Base-by-base conservation (phyloP, 2,888 invertebrate species). In the Cryptocephalus primarius region DNA sequence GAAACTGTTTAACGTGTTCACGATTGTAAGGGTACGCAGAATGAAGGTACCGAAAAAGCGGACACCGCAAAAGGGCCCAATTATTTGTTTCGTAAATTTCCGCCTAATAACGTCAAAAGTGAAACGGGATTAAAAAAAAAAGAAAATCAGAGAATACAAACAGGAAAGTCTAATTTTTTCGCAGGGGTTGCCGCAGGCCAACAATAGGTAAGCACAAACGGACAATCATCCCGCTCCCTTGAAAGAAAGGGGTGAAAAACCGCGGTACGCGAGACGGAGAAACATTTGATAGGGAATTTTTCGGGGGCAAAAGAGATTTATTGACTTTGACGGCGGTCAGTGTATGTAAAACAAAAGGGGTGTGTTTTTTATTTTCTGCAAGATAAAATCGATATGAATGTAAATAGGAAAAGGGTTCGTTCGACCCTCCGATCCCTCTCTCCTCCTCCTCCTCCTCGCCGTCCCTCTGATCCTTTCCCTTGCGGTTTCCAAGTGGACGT, bases 331-430 rank as follows among this genome's bases (percentile, higher is more conserved):
- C 47, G 44, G 40, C 42, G 47, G 48, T 44, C 48, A 49, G 39
- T 42, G 49, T 42, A 42, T 42, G 48, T 42, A 44, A 47, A 49
- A 47, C 47, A 47, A 48, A 47, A 36, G 36, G 36, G 49, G 50
- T 48, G 44, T 33, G 43, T 40, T 52, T 50, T 52, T 52, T 49
- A 48, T 43, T 46, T 45, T 48, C 44, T 36, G 45, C 44, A 50
- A 52, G 49, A 52, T 52, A 52, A 49, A 52, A 52, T 52, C 52
- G 48, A 52, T 52, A 48, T 47, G 49, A 52, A 52, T 52, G 52
- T 46, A 52, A 52, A 52, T 52, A 50, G 48, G 49, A 50, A 47
- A 32, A 9, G 32, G 42, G 42, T 31, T 31, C 22, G 40, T 22
- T 40, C 31, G 31, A 10, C 40, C 39, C 31, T 40, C 31, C 40